Conservation (phyloP, 2,797 vertebrate species). For the Octomys mimax region DNA sequence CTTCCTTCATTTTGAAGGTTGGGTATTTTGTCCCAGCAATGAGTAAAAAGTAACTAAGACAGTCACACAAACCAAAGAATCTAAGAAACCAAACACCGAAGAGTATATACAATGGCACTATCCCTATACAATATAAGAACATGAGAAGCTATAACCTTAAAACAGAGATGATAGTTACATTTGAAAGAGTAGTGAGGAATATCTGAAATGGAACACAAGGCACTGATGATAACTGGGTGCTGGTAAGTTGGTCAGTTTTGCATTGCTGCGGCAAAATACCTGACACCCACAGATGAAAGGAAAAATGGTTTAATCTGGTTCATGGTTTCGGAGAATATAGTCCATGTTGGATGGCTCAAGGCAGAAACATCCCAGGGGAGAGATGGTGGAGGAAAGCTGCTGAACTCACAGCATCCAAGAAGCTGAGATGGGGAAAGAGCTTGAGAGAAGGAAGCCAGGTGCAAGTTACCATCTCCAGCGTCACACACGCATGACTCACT, state of each 20-base stretch:
- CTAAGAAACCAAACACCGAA: background rate
- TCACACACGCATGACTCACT: background rate
- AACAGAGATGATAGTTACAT: background rate
- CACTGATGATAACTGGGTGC: background rate
- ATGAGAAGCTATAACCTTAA: background rate
- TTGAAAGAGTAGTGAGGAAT: background rate
- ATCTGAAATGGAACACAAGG: background rate
- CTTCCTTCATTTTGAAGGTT: too few species aligned
- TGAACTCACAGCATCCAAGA: background rate
- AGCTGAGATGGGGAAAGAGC: background rate
- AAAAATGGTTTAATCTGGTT: background rate
- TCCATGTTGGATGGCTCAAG: background rate
- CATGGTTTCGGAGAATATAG: background rate
- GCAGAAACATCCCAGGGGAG: background rate
- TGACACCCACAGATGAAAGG: background rate
- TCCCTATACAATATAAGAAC: background rate
- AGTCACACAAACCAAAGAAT: background rate
- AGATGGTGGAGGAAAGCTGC: background rate
- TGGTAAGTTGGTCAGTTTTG: background rate
- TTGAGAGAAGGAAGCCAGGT: background rate
- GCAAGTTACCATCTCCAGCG: background rate
- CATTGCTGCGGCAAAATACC: background rate
- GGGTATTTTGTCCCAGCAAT: too few species aligned
- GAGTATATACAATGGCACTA: background rate
- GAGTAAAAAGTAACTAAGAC: too few species aligned